These are phyloP conservation scores for Prinia subflava DNA, from an alignment of 2,113 vertebrate species.

Conservation along the genomic window DNA sequence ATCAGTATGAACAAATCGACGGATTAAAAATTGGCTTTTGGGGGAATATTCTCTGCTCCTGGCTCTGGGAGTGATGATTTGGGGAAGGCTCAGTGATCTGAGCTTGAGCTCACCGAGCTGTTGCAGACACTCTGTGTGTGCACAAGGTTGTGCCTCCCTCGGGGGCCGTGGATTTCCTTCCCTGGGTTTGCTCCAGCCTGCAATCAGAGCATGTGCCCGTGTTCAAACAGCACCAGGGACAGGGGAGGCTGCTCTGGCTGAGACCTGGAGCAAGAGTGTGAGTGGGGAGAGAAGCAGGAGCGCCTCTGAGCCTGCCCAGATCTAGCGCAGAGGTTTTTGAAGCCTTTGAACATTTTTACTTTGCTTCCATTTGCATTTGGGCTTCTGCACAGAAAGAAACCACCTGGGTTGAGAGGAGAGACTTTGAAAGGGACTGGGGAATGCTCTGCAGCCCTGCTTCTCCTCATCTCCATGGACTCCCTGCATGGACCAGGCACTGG, in stretches of 20 bases:
- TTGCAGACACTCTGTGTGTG: fast-evolving
- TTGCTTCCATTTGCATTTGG: background rate
- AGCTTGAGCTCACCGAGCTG: fast-evolving
- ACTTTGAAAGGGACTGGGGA: background rate
- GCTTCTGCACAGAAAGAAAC: background rate
- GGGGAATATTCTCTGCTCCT: background rate
- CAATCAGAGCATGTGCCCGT: fast-evolving
- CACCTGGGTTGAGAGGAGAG: background rate
- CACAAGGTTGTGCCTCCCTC: background rate
- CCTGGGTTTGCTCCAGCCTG: background rate
- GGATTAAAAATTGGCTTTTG: background rate
- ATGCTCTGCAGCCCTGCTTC: background rate
- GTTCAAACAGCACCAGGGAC: background rate
- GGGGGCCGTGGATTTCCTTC: fast-evolving
- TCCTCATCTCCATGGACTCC: background rate
- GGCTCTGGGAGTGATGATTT: background rate
- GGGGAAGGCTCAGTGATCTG: background rate
- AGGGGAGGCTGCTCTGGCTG: background rate
- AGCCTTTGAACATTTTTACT: background rate
- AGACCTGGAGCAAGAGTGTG: background rate
- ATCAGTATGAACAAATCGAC: fast-evolving
- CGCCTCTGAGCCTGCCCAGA: background rate
- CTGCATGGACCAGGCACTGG: fast-evolving
- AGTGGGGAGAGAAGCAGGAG: background rate
- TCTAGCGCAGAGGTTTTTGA: background rate